phyloP scores from a whole-genome alignment of 2,888 invertebrate genomes.

The Antitype chi region DNA sequence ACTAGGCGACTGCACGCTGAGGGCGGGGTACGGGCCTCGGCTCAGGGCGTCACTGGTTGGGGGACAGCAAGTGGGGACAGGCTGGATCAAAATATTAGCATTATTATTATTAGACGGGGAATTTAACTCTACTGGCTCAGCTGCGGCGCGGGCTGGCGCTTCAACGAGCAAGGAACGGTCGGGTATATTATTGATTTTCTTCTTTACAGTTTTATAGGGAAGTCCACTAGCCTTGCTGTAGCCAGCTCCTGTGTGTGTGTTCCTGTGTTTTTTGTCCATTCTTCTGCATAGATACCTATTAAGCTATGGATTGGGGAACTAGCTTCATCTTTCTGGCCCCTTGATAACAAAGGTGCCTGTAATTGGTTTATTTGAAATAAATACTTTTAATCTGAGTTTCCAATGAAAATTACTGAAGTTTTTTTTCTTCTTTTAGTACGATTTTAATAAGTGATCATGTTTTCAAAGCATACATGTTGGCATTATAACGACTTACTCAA shows the following conservation, averaged over 20 bases:
- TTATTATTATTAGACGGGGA: too few species aligned
- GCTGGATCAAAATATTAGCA: too few species aligned
- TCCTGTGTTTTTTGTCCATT: neutral
- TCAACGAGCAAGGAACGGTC: too few species aligned
- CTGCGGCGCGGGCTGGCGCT: too few species aligned
- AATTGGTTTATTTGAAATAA: neutral
- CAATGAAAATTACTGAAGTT: neutral
- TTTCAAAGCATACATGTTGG: neutral
- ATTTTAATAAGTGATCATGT: neutral
- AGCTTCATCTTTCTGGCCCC: neutral
- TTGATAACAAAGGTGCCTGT: neutral
- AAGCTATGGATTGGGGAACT: neutral
- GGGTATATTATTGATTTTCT: neutral
- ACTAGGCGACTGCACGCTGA: too few species aligned
- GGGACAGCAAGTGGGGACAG: too few species aligned
- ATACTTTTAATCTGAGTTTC: neutral
- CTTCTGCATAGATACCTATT: neutral
- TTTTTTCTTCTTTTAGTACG: neutral
- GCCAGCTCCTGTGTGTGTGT: neutral
- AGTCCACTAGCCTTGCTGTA: neutral
- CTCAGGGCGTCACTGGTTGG: too few species aligned
- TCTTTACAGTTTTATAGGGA: neutral
- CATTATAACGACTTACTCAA: constrained; percentile 4
- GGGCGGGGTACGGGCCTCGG: too few species aligned
- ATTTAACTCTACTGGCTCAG: too few species aligned